Evolutionary conservation across 1,140 invertebrate species (phyloP), one percentile per base, ranked within the genome.

Genomic region (Globodera ellingtonae): DNA sequence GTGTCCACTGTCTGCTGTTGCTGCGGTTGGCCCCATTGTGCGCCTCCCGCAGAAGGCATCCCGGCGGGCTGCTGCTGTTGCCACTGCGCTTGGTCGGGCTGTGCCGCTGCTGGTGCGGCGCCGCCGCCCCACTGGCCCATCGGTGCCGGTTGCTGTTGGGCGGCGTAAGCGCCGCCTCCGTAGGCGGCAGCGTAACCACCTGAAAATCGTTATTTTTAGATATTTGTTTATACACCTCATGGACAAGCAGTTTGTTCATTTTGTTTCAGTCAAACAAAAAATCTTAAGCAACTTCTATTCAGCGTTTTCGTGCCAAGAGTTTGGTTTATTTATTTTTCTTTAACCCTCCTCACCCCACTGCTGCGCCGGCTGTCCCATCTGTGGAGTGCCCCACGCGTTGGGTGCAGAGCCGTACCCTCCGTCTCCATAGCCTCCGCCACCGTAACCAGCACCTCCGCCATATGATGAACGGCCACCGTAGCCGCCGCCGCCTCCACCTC

Each of bases 401-500:
- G 62, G 76, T 46, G 69, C 67, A 5, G 8, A n/a, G 8, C 67
- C 67, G 67, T 70, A 70, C 10, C 67, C 67, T 70, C 67, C 66
- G 50, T 52, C 50, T 9, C 66, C 66, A 67, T 67, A 67, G 66
- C 66, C 67, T 70, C 81, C 81, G 46, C 76, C 75, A 46, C 67
- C 81, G 56, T 76, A 76, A 13, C 56, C 77, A 59, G 79, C 84
- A 48, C 71, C 70, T 46, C 69, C n/a, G 46, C 76, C 82, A 75
- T 84, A 72, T 48, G 44, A 72, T 48, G 44, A 21, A 7, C 86
- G 72, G 10, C 65, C 59, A 6, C 84, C 81, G 5, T 84, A 84
- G 35, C 82, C 83, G 13, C 78, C 44, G 15, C 83, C 56, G 6
- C 83, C 47, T 5, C 78, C 71, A 59, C 52, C 70, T 21, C 47